phyloP scores from a whole-genome alignment of 2,797 vertebrate species.

The Gorsachius magnificus region DNA sequence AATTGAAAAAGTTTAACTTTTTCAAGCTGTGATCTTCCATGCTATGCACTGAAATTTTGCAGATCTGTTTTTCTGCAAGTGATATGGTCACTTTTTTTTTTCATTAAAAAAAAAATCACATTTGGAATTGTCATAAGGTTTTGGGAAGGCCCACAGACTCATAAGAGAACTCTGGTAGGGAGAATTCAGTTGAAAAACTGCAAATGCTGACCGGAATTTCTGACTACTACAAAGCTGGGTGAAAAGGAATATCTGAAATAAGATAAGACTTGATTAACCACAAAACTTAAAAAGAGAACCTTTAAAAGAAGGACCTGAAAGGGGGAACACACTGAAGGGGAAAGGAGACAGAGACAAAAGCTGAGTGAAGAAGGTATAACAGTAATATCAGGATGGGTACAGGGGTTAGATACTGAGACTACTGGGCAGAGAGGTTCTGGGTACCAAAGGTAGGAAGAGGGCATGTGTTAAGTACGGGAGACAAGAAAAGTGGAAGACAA shows the following conservation, averaged over 20 bases:
- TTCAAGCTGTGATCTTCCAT: neutral
- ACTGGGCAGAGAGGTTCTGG: neutral
- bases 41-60: neutral
- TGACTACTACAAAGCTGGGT: neutral
- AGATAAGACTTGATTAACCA: neutral
- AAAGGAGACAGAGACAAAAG: neutral
- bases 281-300: neutral
- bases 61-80: neutral
- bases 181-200: neutral
- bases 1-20: neutral
- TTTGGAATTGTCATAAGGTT: neutral
- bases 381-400: neutral
- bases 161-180: neutral
- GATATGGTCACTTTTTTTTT: neutral
- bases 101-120: neutral
- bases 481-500: neutral
- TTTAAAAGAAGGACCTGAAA: neutral
- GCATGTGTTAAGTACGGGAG: neutral
- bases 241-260: neutral
- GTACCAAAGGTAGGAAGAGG: neutral
- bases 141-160: neutral
- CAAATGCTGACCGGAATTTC: neutral
- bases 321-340: neutral
- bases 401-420: neutral
- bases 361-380: neutral